Evolutionary conservation across 2,888 invertebrate species (phyloP).

Genomic region (Alitta virens): DNA sequence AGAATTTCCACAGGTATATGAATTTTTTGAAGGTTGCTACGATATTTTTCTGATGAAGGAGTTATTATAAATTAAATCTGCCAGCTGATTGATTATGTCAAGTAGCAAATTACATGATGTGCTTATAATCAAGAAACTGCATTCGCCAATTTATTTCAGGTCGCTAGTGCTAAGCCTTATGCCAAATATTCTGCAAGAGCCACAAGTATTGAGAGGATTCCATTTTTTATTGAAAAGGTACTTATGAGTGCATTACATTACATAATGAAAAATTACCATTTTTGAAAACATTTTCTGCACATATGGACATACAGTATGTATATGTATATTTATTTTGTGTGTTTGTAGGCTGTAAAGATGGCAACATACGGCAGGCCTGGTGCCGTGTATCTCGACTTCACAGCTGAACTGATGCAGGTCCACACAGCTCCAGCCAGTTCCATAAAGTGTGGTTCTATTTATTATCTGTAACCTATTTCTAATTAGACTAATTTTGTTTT

Average conservation of each 20-base stretch:
- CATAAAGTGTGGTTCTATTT: slow-evolving; percentile 4
- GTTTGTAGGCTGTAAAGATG: slow-evolving; percentile 73
- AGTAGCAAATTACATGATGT: no score
- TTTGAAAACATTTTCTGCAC: no score
- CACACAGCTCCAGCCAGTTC: slow-evolving; percentile 9
- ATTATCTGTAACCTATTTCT: no score
- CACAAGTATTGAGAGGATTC: slow-evolving; percentile 77
- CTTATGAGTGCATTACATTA: not conserved
- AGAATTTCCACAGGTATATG: slow-evolving; percentile 74
- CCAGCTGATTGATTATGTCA: no score
- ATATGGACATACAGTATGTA: no score
- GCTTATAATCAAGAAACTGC: no score
- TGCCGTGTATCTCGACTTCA: slow-evolving; percentile 85
- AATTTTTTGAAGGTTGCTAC: no score
- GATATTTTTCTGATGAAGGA: no score
- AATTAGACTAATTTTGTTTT: no score
- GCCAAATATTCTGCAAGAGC: slow-evolving; percentile 91
- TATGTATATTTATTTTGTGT: no score
- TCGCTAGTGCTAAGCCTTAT: slow-evolving; percentile 82
- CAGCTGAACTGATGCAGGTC: slow-evolving; percentile 68
- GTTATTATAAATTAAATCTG: no score
- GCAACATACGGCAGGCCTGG: slow-evolving; percentile 86
- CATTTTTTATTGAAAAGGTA: slow-evolving; percentile 81
- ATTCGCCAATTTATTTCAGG: slow-evolving; percentile 54
- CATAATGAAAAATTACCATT: not conserved